Base-by-base conservation (phyloP, 2,888 invertebrate genomes). In the Orthosia cruda region DNA sequence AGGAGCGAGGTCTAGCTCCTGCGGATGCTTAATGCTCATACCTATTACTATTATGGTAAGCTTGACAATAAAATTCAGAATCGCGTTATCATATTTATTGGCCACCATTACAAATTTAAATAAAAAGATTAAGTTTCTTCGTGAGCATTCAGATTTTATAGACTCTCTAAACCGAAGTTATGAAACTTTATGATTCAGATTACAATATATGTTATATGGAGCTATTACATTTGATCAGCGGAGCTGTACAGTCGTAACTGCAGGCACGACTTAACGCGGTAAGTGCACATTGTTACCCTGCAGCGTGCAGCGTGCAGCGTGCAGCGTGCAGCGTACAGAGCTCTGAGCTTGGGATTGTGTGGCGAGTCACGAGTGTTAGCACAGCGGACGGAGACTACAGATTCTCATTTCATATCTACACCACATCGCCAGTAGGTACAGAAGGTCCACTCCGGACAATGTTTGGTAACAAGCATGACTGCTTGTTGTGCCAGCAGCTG, bases 21-120 rank as follows among this genome's bases (percentile, higher is more conserved):
- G 16, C 16, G 20, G 50, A n/a, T 15, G 52, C 11, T 45, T 15
- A 26, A n/a, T 16, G 52, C 15, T 26, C 16, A 54, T 20, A 32
- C 32, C 1, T 9, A 45, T 20, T 47, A 26, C 16, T 65, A 47
- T 16, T 71, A 32, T 15, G 11, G 71, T 55, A 55, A 74, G 50
- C 40, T 40, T 74, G 50, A 26, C 26, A 26, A 52, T 75, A 74
- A 62, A 9, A 52, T 62, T 52, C 2, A 59, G 45, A 74, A 74
- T 7, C 20, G 18, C 45, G 26, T 52, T 72, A 74, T 26, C 59
- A 45, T 58, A 50, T 72, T 74, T 52, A 74, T 52, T 59, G 59
- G 23, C 23, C n/a, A 45, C 75, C 15, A 52, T 52, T 75, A 75
- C 50, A n/a, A 50, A 75, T 74, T 65, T 77, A 66, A 77, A 61